Base-by-base conservation (phyloP, 2,113 vertebrate genomes). In the Sitta europaea region DNA sequence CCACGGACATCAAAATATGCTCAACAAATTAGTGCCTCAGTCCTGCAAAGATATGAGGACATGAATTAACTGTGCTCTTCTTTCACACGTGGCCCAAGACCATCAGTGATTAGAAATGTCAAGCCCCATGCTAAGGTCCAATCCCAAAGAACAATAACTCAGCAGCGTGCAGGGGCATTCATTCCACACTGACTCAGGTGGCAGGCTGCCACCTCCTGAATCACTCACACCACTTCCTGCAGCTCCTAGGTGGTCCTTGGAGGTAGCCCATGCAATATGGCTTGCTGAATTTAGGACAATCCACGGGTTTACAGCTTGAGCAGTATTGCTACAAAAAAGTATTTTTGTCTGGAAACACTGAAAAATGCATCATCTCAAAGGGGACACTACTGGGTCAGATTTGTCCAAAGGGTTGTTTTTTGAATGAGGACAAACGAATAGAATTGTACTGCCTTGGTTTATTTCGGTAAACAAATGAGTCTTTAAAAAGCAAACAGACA, bases 151-250 rank as follows among this genome's bases (percentile, higher is more conserved):
- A 0, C 66, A 53, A 0, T n/a, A 14, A 67, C 11, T 18, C 5
- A 40, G 95, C 77, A 59, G 70, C 68, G 1, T 0, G 43, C 51
- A 23, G 78, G 73, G 92, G 42, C 88, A 63, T 31, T 57, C 1
- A 3, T 43, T 72, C 48, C 45, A 2, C 12, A 5, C 33, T 91
- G 91, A 88, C 83, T 94, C 72, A 65, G 86, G 42, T 63, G 94
- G 94, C 87, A 67, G 45, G 3, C 61, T 27, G 94, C 90, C 96
- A 79, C 85, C 90, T 27, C 92, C 92, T 90, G 95, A 93, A 57
- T 90, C 92, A 96, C 51, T n/a, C 70, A 1, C 5, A 53, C 80
- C 74, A 1, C 85, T 94, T 95, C 94, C 95, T 82, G 73, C 94
- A 93, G 84, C 74, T 48, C 94, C 50, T 12, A 78, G 92, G 90